Percentiles rank a stretch among this genome's conserved stretches.
Conservation (phyloP, 2,113 vertebrate genomes). For the Plecotus auritus region DNA sequence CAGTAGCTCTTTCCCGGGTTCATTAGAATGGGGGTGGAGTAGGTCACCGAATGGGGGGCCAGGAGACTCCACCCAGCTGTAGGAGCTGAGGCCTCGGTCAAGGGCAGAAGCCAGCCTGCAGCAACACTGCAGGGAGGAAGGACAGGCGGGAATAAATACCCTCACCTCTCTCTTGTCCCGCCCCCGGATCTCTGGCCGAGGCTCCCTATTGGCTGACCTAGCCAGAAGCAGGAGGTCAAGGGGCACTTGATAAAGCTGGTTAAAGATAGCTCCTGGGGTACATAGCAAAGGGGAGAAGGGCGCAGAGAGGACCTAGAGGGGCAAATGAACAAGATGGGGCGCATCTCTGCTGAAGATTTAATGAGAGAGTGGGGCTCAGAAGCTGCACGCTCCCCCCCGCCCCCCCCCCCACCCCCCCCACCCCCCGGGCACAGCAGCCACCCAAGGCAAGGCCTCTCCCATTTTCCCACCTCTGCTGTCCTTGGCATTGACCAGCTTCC, state of each 20-base stretch:
- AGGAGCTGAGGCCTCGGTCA: background rate
- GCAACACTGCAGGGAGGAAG: background rate
- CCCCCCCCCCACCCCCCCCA: accelerated
- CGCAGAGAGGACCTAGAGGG: background rate
- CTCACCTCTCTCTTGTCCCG: background rate
- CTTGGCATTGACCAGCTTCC: background rate
- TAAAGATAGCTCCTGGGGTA: background rate
- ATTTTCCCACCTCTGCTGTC: background rate
- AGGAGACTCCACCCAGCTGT: background rate
- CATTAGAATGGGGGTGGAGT: background rate
- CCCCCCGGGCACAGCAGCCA: background rate
- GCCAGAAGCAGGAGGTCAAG: background rate
- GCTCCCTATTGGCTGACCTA: background rate
- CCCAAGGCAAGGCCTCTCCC: accelerated
- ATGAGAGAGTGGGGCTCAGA: background rate
- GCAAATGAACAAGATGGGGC: accelerated
- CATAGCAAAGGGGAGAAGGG: background rate
- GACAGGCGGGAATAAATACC: background rate
- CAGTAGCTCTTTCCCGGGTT: background rate
- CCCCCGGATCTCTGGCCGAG: background rate
- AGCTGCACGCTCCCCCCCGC: background rate
- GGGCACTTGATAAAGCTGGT: background rate
- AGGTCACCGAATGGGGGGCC: background rate
- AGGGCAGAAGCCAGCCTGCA: no score
- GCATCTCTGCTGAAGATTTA: background rate